Evolutionary conservation across 1,140 invertebrate genomes (phyloP), one percentile per base, ranked within the genome.

Genomic region (Danaus melanippus): DNA sequence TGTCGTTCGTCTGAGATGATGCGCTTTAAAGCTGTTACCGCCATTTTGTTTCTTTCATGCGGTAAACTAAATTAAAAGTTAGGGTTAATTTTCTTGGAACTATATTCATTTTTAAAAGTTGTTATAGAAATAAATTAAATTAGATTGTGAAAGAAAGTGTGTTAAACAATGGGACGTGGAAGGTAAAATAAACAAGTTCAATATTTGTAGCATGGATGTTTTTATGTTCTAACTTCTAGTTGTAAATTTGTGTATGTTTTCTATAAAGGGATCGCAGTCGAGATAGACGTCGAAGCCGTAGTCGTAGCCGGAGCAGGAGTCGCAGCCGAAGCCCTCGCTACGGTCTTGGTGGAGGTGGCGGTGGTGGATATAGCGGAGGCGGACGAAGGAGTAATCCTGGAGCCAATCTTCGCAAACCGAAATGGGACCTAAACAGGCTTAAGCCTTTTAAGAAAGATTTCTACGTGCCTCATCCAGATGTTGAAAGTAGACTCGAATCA

Each of bases 361-460:
- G 86, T 50, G 87, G 90, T 10, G 87, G 89, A 46, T 87, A 89
- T 43, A 88, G 90, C 11, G 87, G 89, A 48, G 86, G 89, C 15
- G 88, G 89, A 12, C 87, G 91, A 41, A 67, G 87, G 11, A 88
- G 86, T 58, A 87, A 88, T 64, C 86, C 88, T 10, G 88, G 89
- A 43, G 84, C 88, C 9, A 88, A 73, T 70, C 67, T 90, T 21
- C 76, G 92, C 41, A 94, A 93, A 86, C 92, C 93, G 8, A 89
- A 91, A 71, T 95, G 94, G 94, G 93, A 95, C 73, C 67, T 93
- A 40, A 91, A 88, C 49, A 89, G 92, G 58, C 83, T 98, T 6
- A 92, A 93, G 55, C 93, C 95, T 7, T 97, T 98, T 84, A 94
- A 96, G 73, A 98, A 98, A 88, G 94, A 97, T 73, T 98, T 98